Percentiles rank a stretch among this genome's conserved stretches.
These are phyloP conservation scores for Alexandromys fortis DNA, from an alignment of 2,113 vertebrate genomes.

Conservation along the genomic window DNA sequence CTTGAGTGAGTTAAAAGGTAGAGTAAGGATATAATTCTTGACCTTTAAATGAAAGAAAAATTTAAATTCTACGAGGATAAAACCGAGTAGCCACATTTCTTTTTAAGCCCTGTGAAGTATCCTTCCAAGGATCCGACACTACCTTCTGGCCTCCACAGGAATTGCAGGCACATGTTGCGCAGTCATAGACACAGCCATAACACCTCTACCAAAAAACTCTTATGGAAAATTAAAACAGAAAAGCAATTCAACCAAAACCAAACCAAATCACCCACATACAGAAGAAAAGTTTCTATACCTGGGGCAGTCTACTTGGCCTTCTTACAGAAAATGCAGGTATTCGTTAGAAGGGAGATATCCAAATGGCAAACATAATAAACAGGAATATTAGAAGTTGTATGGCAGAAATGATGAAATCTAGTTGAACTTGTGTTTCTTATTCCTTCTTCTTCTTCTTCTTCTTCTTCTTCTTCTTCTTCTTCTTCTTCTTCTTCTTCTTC, in stretches of 20 bases:
- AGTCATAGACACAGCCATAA: neutral
- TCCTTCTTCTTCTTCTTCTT: neutral
- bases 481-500: neutral
- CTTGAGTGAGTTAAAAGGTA: neutral
- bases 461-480: too few species aligned
- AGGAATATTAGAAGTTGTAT: neutral
- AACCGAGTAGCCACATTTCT: slow-evolving; percentile 7
- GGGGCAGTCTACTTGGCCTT: neutral
- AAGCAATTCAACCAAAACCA: neutral
- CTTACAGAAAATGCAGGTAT: neutral
- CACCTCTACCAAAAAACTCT: neutral
- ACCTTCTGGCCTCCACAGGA: neutral
- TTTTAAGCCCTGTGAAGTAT: neutral
- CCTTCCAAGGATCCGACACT: neutral
- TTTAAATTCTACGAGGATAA: slow-evolving; percentile 38
- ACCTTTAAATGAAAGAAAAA: slow-evolving; percentile 59
- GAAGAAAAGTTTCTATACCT: neutral
- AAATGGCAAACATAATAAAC: neutral
- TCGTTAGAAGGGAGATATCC: neutral
- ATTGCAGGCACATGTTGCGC: neutral
- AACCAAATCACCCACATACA: neutral
- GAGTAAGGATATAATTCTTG: neutral
- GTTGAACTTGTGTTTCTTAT: neutral
- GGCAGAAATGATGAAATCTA: neutral
- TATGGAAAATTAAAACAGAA: neutral